Evolutionary conservation across 2,113 vertebrate genomes (phyloP).

Genomic region (Lasiurus borealis): DNA sequence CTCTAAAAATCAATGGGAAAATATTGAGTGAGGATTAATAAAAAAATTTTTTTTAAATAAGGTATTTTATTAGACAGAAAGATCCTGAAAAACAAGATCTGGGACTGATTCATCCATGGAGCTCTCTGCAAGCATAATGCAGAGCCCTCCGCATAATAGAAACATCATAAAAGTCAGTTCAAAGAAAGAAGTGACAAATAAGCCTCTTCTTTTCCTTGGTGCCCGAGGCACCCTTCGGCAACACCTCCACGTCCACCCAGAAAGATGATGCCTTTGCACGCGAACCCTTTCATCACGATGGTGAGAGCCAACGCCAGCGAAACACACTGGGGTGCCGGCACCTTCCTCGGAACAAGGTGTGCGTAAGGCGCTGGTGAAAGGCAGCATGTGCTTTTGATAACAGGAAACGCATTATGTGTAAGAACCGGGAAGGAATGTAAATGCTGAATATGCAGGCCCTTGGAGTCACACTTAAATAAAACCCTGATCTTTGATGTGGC

Average conservation of each 20-base stretch:
- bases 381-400: constrained; percentile 85
- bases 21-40: background rate
- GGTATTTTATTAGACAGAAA: background rate
- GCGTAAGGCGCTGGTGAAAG: constrained; percentile 84
- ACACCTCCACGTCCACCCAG: constrained; percentile 76
- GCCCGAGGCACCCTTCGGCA: constrained; percentile 71
- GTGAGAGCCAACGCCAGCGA: constrained; percentile 85
- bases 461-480: constrained; percentile 57
- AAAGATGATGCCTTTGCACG: constrained; percentile 78
- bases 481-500: constrained; percentile 32
- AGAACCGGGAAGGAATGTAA: constrained; percentile 72
- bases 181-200: background rate
- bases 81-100: background rate
- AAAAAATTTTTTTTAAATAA: too few relatives aligned
- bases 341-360: constrained; percentile 86
- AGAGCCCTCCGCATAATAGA: background rate
- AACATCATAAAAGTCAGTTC: background rate
- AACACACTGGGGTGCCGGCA: constrained; percentile 85
- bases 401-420: constrained; percentile 82
- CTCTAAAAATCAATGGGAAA: too few relatives aligned
- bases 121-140: background rate
- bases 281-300: constrained; percentile 85
- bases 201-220: constrained; percentile 70
- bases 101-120: background rate
- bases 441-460: constrained; percentile 71